Percentiles rank a stretch among this genome's conserved stretches.
phyloP scores from a whole-genome alignment of 2,113 vertebrate species.

The Prochilodus magdalenae region DNA sequence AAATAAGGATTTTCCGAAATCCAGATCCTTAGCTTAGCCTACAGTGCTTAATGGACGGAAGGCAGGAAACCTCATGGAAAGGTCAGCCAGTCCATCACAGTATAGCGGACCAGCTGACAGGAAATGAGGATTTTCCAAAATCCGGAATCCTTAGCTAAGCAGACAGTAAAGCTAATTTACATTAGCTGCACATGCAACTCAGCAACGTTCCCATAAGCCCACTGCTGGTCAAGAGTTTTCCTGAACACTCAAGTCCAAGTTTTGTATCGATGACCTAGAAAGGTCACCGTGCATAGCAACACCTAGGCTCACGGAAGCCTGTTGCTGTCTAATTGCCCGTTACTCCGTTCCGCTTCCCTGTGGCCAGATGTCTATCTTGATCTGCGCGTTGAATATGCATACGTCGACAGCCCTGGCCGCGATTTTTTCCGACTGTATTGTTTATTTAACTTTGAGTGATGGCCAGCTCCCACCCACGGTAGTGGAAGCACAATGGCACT shows the following conservation, averaged over 20 bases:
- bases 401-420: constrained; percentile 21
- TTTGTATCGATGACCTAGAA: background rate
- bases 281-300: background rate
- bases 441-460: constrained; percentile 60
- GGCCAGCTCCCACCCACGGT: constrained; percentile 69
- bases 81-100: no score
- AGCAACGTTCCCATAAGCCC: background rate
- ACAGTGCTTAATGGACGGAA: no score
- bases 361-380: constrained; percentile 51
- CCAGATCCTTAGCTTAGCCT: no score
- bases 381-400: constrained; percentile 69
- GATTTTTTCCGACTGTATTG: constrained; percentile 33
- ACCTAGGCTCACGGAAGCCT: background rate
- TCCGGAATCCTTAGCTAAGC: no score
- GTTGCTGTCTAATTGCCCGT: constrained; percentile 3
- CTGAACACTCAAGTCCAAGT: background rate
- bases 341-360: constrained; percentile 21
- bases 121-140: no score
- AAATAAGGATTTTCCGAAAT: no score
- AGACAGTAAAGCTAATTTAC: background rate
- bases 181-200: background rate
- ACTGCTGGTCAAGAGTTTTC: background rate
- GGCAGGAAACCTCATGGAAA: no score
- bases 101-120: no score
- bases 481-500: constrained; percentile 55